Evolutionary conservation across 2,113 vertebrate species (phyloP).

Genomic region (Dasyornis broadbenti): DNA sequence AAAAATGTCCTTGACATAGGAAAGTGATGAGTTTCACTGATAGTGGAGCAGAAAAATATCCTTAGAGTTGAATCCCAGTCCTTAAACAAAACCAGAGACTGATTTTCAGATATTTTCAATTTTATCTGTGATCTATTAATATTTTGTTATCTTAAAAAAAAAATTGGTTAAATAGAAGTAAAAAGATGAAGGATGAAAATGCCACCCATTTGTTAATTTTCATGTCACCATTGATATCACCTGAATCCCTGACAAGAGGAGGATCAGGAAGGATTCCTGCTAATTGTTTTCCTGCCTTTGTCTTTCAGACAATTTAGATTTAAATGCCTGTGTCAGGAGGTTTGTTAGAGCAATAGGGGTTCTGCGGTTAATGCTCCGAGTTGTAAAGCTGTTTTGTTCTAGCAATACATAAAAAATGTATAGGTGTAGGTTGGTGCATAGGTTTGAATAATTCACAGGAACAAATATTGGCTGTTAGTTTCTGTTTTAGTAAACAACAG

Average conservation of each 20-base stretch:
- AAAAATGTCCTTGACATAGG: neutral
- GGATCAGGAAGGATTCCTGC: neutral
- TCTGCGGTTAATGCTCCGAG: fast-evolving
- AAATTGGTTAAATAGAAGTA: neutral
- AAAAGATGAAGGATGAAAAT: neutral
- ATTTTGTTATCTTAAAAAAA: neutral
- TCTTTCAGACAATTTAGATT: neutral
- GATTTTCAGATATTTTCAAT: neutral
- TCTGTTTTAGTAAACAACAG: constrained; percentile 4
- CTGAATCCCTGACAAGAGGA: neutral
- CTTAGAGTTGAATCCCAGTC: neutral
- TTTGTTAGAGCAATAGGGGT: neutral
- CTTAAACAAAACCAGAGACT: neutral
- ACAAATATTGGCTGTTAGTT: neutral
- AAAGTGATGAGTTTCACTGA: constrained; percentile 16
- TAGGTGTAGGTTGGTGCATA: neutral
- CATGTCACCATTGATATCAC: neutral
- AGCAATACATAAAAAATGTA: neutral
- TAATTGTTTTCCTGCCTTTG: constrained; percentile 3
- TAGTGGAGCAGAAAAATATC: neutral
- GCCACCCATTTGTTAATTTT: neutral
- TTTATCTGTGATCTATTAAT: neutral
- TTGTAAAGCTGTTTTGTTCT: neutral
- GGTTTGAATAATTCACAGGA: neutral
- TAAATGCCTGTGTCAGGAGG: neutral